Conservation (phyloP, 2,888 invertebrate species). For the Drosophila gaucha region DNA sequence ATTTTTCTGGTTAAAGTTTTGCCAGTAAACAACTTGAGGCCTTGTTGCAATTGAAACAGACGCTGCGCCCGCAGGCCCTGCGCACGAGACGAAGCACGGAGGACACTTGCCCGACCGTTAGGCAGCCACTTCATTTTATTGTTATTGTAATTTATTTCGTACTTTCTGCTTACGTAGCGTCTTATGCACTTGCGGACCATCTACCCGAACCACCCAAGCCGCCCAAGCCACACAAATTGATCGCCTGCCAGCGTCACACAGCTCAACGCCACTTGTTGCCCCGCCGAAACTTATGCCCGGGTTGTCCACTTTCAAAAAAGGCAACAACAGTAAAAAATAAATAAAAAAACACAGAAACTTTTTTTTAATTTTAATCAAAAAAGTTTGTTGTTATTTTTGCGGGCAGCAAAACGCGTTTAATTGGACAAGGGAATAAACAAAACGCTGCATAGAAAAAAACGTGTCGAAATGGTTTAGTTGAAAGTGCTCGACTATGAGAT, state of each 20-base stretch:
- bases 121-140: slow-evolving; percentile 62
- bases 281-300: slow-evolving; percentile 33
- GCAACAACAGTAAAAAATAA: background rate
- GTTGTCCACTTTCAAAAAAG: slow-evolving; percentile 40
- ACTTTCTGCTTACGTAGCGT: slow-evolving; percentile 53
- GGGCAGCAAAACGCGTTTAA: slow-evolving; percentile 70
- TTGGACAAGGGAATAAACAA: slow-evolving; percentile 75
- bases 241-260: slow-evolving; percentile 4
- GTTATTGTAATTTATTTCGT: slow-evolving; percentile 65
- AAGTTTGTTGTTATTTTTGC: slow-evolving; percentile 63
- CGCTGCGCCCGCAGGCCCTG: slow-evolving; percentile 2
- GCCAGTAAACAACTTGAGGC: slow-evolving; percentile 58
- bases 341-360: slow-evolving; percentile 50
- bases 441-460: slow-evolving; percentile 5
- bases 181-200: slow-evolving; percentile 44
- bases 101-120: slow-evolving; percentile 33
- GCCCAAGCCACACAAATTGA: slow-evolving; percentile 3
- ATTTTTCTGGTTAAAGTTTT: slow-evolving; percentile 61
- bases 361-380: slow-evolving; percentile 76
- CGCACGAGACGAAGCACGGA: background rate
- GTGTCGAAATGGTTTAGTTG: background rate
- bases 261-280: slow-evolving; percentile 56
- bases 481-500: background rate
- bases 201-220: slow-evolving; percentile 15
- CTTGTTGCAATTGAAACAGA: slow-evolving; percentile 37